Percentiles rank a stretch among this genome's conserved stretches.
Evolutionary conservation across 2,113 vertebrate species (phyloP).

Genomic region (Carassius carassius): DNA sequence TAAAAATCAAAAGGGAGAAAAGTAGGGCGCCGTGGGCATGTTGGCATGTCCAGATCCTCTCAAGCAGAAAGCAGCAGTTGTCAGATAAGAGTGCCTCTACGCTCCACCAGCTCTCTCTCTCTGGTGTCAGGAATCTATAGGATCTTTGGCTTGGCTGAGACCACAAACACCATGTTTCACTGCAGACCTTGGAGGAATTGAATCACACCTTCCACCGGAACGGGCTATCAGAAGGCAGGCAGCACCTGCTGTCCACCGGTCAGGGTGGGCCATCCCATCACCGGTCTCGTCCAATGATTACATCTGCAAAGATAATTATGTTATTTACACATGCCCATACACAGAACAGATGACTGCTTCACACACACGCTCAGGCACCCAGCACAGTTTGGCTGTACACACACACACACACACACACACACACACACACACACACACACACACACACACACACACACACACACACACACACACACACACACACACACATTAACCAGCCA

Average conservation of each 20-base stretch:
- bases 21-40: neutral
- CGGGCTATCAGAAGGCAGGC: slow-evolving; percentile 65
- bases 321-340: slow-evolving; percentile 67
- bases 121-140: slow-evolving; percentile 54
- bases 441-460: neutral
- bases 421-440: slow-evolving; percentile 4
- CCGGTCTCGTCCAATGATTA: slow-evolving; percentile 56
- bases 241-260: slow-evolving; percentile 72
- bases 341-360: slow-evolving; percentile 66
- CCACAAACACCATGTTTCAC: slow-evolving; percentile 1
- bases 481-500: slow-evolving; percentile 26
- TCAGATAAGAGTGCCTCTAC: slow-evolving; percentile 37
- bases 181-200: slow-evolving; percentile 53
- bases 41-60: slow-evolving; percentile 30
- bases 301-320: slow-evolving; percentile 63
- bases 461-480: neutral
- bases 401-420: neutral
- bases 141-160: slow-evolving; percentile 59
- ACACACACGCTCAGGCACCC: neutral
- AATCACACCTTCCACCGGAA: slow-evolving; percentile 62
- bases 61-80: slow-evolving; percentile 36
- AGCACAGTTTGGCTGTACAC: too few relatives aligned
- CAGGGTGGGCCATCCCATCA: slow-evolving; percentile 52
- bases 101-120: slow-evolving; percentile 26
- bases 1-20: neutral